Evolutionary conservation across 2,113 vertebrate species (phyloP).

Genomic region (Madoqua kirkii): DNA sequence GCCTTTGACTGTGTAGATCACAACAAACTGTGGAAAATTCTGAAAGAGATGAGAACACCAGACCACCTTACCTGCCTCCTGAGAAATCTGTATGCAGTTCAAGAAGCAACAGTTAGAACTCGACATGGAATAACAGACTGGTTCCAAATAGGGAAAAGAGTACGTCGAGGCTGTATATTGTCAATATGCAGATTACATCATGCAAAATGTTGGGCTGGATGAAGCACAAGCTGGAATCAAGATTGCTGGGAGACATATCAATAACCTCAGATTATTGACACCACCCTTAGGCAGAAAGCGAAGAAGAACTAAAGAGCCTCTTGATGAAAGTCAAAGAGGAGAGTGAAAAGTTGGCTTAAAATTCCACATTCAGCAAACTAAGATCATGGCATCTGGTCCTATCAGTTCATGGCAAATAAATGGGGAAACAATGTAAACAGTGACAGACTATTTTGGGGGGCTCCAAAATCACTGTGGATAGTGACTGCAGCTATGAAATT

Average conservation of each 20-base stretch:
- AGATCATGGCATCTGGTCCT: not conserved
- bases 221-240: not conserved
- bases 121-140: not conserved
- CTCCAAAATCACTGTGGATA: not conserved
- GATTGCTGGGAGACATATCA: not conserved
- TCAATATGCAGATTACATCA: not conserved
- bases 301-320: not conserved
- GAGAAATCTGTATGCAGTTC: not conserved
- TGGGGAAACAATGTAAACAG: not conserved
- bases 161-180: not conserved
- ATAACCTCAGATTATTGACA: not conserved
- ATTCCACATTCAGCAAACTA: not conserved
- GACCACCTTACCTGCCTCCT: not conserved
- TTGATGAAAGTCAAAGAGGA: not conserved
- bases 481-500: not conserved
- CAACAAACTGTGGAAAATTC: not conserved
- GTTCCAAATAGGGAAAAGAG: not conserved
- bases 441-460: not conserved
- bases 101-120: not conserved
- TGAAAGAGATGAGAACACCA: not conserved
- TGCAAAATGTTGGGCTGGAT: not conserved
- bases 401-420: not conserved
- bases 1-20: not conserved
- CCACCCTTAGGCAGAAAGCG: not conserved
- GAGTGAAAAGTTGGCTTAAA: not conserved